These are phyloP conservation scores for Oscheius myriophilus DNA, from an alignment of 2,888 invertebrate species.

Conservation along the genomic window DNA sequence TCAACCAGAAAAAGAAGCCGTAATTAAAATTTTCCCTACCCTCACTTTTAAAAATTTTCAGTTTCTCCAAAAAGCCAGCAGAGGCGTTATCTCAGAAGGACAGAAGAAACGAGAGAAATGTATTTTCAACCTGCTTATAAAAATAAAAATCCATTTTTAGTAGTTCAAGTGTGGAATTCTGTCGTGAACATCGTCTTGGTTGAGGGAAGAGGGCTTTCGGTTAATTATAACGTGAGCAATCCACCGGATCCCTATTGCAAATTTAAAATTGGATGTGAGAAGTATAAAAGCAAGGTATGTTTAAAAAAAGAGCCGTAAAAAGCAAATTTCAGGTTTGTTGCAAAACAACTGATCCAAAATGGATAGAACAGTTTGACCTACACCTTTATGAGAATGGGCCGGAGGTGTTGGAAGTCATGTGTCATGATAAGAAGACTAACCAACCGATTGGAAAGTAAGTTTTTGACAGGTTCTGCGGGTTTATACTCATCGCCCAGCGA, in stretches of 20 bases:
- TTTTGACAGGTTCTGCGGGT: neutral
- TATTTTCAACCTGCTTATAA: slow-evolving; percentile 1
- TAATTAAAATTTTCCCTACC: neutral
- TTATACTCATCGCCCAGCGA: too few relatives aligned
- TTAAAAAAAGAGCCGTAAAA: too few relatives aligned
- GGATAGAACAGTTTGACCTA: slow-evolving; percentile 96
- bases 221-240: slow-evolving; percentile 81
- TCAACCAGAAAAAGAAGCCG: slow-evolving; percentile 80
- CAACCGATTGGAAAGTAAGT: slow-evolving; percentile 84
- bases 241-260: slow-evolving; percentile 83
- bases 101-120: slow-evolving; percentile 43
- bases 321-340: slow-evolving; percentile 73
- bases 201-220: slow-evolving; percentile 86
- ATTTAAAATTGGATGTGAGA: slow-evolving; percentile 95
- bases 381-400: slow-evolving; percentile 93
- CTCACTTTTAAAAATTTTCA: too few relatives aligned
- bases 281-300: slow-evolving; percentile 87
- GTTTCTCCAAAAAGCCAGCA: slow-evolving; percentile 49
- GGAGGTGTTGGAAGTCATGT: slow-evolving; percentile 87
- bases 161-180: slow-evolving; percentile 89
- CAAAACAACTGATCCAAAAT: slow-evolving; percentile 86
- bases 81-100: slow-evolving; percentile 56
- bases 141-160: slow-evolving; percentile 21
- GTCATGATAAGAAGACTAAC: slow-evolving; percentile 88
- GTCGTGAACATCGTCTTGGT: slow-evolving; percentile 96